Evolutionary conservation across 2,113 vertebrate genomes (phyloP), one percentile per base, ranked within the genome.

Genomic region (Pao palembangensis): DNA sequence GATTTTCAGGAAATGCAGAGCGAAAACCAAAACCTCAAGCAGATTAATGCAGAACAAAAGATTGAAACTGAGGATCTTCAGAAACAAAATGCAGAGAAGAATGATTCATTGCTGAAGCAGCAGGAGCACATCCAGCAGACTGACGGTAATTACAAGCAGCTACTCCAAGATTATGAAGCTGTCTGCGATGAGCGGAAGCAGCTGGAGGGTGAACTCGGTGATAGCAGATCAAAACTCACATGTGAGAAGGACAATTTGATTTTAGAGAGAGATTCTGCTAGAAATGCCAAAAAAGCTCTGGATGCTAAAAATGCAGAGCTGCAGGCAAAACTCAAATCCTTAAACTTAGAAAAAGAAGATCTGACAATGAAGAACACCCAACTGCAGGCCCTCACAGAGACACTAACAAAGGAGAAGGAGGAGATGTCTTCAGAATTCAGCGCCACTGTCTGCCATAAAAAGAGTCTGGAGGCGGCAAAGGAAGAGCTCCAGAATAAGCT

Each of bases 141-240:
- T 55, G 78, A 93, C 25, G 67, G 55, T 14, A 83, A 67, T 18
- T 85, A 88, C 61, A 87, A 87, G 67, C 88, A 89, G 12, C 87
- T 95, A 2, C 8, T 85, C 10, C 64, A 91, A 4, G 90, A 95
- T 70, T 94, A 92, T 38, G 82, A 91, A 21, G 74, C 85, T 0
- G 28, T 91, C 69, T 57, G 87, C 34, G 92, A 92, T 67, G 92
- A 93, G 46, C 93, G 89, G 71, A 91, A 89, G 23, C 78, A 79
- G 0, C 71, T 91, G 8, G 89, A 93, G 60, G 87, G 91, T 57
- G 90, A 92, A 52, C 84, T 98, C 41, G 83, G 75, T 70, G 86
- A 86, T 50, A 93, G 83, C 23, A 88, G 82, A 1, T 89, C 92
- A n/a, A 91, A 91, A 21, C 55, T 94, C 17, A 77, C 71, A 11